phyloP scores from a whole-genome alignment of 2,113 vertebrate species.

The Fukomys damarensis region DNA sequence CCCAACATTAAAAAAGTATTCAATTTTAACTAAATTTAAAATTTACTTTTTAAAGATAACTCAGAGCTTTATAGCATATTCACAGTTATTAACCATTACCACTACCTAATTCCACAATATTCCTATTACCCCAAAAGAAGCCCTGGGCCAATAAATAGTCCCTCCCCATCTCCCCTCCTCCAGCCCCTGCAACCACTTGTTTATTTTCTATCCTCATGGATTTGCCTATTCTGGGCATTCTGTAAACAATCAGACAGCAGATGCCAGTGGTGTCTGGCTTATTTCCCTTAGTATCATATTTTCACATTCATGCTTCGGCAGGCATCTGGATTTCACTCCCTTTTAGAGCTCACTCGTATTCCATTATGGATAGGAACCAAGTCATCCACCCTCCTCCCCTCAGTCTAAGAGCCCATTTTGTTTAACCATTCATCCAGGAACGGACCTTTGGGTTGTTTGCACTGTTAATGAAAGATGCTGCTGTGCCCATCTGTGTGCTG shows the following conservation, averaged over 20 bases:
- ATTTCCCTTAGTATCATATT: neutral
- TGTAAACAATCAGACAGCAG: neutral
- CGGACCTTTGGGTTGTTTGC: neutral
- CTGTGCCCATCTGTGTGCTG: neutral
- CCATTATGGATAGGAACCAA: neutral
- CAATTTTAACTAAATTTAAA: constrained; percentile 32
- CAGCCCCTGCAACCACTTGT: neutral
- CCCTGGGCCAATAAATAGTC: neutral
- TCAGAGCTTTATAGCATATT: neutral
- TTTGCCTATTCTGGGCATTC: neutral
- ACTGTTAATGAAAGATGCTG: neutral
- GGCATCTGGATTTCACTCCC: neutral
- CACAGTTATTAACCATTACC: neutral
- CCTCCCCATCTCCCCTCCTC: neutral
- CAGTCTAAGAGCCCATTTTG: neutral
- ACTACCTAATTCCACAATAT: neutral
- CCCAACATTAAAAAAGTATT: neutral
- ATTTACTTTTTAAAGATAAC: constrained; percentile 20
- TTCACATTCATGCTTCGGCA: no score
- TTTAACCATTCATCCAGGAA: neutral
- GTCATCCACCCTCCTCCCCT: neutral
- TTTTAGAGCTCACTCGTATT: neutral
- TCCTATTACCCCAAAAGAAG: neutral
- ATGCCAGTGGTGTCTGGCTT: neutral
- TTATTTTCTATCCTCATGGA: neutral